Evolutionary conservation across 2,888 invertebrate species (phyloP).

Genomic region (Leptinotarsa haldemani): DNA sequence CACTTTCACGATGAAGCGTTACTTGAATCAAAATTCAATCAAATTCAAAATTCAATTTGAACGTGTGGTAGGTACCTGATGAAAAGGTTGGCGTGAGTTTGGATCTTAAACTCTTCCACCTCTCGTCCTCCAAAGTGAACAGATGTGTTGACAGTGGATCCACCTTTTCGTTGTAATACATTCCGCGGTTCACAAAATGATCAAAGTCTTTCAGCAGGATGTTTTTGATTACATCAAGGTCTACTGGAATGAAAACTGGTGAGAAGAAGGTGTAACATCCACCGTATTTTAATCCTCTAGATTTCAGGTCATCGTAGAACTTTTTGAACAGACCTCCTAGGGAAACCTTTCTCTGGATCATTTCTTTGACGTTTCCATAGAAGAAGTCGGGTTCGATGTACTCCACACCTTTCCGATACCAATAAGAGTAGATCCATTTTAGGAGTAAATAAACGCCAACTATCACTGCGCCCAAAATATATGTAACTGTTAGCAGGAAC

Average conservation of each 20-base stretch:
- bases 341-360: conserved; percentile 21
- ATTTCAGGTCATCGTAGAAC: conserved; percentile 46
- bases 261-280: conserved; percentile 50
- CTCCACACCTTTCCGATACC: conserved; percentile 54
- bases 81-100: conserved; percentile 59
- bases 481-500: neutral
- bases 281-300: conserved; percentile 46
- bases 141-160: conserved; percentile 58
- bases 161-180: conserved; percentile 55
- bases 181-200: conserved; percentile 58
- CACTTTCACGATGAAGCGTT: too few relatives aligned
- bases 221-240: conserved; percentile 58
- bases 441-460: conserved; percentile 34
- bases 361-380: conserved; percentile 32
- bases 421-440: conserved; percentile 51
- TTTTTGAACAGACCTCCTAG: conserved; percentile 28
- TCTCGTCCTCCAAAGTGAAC: conserved; percentile 56
- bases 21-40: too few relatives aligned
- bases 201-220: conserved; percentile 60
- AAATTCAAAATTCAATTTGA: too few relatives aligned
- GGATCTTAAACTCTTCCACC: conserved; percentile 64
- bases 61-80: conserved; percentile 29
- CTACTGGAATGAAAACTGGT: conserved; percentile 57
- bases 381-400: conserved; percentile 37
- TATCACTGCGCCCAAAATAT: neutral